A percentile compares a stretch with the other conserved stretches of the same genome.
phyloP scores from a whole-genome alignment of 2,113 vertebrate species.

The Cynopterus brachyotis region DNA sequence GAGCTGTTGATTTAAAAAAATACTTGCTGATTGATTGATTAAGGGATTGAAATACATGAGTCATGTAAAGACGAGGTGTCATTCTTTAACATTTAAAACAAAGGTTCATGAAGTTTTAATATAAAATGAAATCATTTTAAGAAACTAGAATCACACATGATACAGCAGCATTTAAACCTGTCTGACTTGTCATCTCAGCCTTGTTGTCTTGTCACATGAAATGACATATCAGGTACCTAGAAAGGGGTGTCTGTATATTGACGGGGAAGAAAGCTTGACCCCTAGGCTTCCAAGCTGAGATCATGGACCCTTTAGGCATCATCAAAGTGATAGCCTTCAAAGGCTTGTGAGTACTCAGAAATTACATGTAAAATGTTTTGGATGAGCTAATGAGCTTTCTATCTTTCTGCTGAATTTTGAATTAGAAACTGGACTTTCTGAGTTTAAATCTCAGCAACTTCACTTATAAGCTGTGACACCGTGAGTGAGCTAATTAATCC shows the following conservation, averaged over 20 bases:
- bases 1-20: not conserved
- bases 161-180: not conserved
- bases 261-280: not conserved
- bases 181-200: not conserved
- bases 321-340: not conserved
- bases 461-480: not conserved
- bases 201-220: not conserved
- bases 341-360: not conserved
- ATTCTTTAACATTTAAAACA: conserved; percentile 15
- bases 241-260: not conserved
- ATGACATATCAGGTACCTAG: not conserved
- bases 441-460: not conserved
- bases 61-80: not conserved
- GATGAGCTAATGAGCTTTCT: not conserved
- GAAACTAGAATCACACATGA: not conserved
- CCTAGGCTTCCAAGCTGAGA: not conserved
- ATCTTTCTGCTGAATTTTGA: not conserved
- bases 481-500: not conserved
- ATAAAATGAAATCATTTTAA: not conserved
- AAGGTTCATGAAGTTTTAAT: not conserved
- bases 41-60: not conserved
- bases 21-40: not conserved
- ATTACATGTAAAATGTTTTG: not conserved
- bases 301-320: not conserved
- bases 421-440: not conserved